Evolutionary conservation across 2,797 vertebrate genomes (phyloP).

Genomic region (Thunnus albacares): DNA sequence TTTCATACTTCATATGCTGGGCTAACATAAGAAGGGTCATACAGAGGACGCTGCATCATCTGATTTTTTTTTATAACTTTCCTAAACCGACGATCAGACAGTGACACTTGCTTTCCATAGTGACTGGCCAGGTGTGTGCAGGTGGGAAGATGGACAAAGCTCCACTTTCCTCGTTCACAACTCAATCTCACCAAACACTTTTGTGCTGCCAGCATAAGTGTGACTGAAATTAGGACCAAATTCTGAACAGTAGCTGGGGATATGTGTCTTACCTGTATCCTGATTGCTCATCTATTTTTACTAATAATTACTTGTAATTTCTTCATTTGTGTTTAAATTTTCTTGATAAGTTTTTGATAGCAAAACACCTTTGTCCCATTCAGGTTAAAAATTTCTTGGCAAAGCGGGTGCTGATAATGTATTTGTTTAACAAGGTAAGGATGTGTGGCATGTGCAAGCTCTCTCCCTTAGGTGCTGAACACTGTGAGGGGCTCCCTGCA

Average conservation of each 20-base stretch:
- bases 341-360: conserved; percentile 18
- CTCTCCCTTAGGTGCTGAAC: conserved; percentile 20
- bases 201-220: not conserved
- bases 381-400: conserved; percentile 95
- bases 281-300: not conserved
- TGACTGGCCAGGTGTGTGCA: not conserved
- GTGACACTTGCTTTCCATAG: not conserved
- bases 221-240: not conserved
- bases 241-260: not conserved
- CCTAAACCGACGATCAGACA: not conserved
- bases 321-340: not conserved
- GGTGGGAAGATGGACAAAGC: not conserved
- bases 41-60: not conserved
- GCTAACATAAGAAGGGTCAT: not conserved
- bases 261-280: not conserved
- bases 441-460: conserved; percentile 57
- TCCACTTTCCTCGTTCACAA: not conserved
- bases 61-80: not conserved
- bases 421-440: conserved; percentile 99
- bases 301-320: not conserved
- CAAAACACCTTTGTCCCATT: conserved; percentile 69
- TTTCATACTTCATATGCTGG: conserved; percentile 30
- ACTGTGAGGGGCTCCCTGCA: conserved; percentile 48
- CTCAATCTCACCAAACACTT: not conserved
- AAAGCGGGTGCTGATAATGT: conserved; percentile 94